phyloP scores from a whole-genome alignment of 2,113 vertebrate genomes.

The Hydropotes inermis region DNA sequence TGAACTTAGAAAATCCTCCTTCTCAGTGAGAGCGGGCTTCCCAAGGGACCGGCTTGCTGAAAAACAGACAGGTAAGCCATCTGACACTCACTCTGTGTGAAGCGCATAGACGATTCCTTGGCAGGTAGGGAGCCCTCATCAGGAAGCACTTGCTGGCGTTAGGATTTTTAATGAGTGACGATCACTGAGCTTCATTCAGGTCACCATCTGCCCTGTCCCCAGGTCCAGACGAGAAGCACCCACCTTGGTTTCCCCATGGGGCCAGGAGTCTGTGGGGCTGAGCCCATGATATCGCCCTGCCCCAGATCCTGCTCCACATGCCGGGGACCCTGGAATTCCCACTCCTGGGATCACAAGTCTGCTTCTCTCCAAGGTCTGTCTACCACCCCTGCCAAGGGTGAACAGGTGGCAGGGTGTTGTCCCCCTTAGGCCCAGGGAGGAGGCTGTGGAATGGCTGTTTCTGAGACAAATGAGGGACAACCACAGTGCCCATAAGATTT shows the following conservation, averaged over 20 bases:
- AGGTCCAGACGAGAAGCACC: not conserved
- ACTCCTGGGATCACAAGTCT: not conserved
- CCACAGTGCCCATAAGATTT: rapidly evolving
- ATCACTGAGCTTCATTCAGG: not conserved
- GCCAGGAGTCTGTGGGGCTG: not conserved
- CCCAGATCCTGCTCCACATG: not conserved
- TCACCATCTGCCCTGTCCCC: not conserved
- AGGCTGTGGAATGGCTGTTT: rapidly evolving
- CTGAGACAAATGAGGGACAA: not conserved
- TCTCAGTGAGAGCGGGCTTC: not conserved
- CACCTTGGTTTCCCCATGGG: rapidly evolving
- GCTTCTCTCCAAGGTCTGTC: not conserved
- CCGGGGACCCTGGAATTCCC: not conserved
- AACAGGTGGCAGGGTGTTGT: rapidly evolving
- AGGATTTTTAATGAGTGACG: not conserved
- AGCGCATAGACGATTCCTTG: rapidly evolving
- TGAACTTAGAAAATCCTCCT: not conserved
- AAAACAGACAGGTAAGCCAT: not conserved
- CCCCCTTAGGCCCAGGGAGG: not conserved
- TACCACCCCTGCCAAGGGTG: rapidly evolving
- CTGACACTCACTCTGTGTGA: rapidly evolving
- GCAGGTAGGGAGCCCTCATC: rapidly evolving
- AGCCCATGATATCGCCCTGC: not conserved
- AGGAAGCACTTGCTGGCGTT: rapidly evolving
- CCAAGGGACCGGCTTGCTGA: not conserved